Base-by-base conservation (phyloP, 1,140 invertebrate genomes). In the Diorhabda sublineata region DNA sequence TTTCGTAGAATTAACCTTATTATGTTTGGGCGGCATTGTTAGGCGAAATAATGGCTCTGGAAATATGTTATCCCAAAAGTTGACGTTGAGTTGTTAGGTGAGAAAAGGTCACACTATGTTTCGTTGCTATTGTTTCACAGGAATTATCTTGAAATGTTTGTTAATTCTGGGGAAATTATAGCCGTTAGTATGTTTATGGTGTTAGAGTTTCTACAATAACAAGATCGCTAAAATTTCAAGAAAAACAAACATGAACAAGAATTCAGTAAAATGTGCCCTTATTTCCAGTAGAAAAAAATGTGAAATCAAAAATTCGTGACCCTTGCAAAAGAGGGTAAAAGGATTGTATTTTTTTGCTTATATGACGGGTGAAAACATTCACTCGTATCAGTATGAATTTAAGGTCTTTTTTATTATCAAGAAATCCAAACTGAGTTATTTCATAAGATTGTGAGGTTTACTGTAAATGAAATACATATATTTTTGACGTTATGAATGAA, bases 1-100 rank as follows among this genome's bases (percentile, higher is more conserved):
- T 52, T 52, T 52, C 47, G 47, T 52, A 52, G 47, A 52, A 52
- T 52, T 52, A 52, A 52, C 47, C 47, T 52, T 52, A 52, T 52
- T 52, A 52, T 52, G 47, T 52, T 52, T 52, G 47, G 47, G 47
- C 47, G 47, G 47, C n/a, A 52, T 52, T 52, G 47, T 52, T 52
- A 52, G 47, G 0, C 47, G 47, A 52, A 52, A 52, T 52, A 52
- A 52, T 52, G 47, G 47, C 47, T 52, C 47, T 52, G 47, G 47
- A 52, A 52, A 52, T 52, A 52, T 52, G 47, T 52, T 52, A 52
- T 52, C 47, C 47, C 47, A 52, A 52, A 52, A 52, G 47, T 52
- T 52, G 47, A 52, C 47, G 47, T 52, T 52, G 47, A 52, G 47
- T 52, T 52, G 47, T 52, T 52, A 52, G 47, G 47, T 52, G 47